A percentile compares a stretch with the other conserved stretches of the same genome.
Conservation (phyloP, 2,113 vertebrate genomes). For the Psophia crepitans region DNA sequence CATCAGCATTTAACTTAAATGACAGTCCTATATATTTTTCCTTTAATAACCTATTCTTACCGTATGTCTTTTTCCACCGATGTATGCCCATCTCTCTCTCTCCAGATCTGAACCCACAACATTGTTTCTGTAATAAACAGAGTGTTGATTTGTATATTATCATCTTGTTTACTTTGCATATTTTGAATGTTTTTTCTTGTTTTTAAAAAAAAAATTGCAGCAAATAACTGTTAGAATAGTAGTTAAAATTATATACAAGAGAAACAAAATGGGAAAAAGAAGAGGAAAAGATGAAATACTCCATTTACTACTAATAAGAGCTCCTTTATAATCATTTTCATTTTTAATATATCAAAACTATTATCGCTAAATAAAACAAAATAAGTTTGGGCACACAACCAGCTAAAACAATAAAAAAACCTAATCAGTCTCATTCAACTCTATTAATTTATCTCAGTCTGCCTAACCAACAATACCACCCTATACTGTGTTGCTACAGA, state of each 20-base stretch:
- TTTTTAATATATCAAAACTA: not conserved
- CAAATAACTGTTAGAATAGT: not conserved
- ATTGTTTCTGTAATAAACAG: not conserved
- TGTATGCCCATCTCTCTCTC: not conserved
- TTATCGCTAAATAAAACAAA: not conserved
- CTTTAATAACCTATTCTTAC: not conserved
- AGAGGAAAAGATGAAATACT: not conserved
- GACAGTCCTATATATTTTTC: not conserved
- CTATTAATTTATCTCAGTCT: not conserved
- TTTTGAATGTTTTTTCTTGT: not conserved
- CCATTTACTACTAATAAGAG: not conserved
- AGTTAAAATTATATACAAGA: not conserved
- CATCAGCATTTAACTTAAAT: slow-evolving; percentile 1
- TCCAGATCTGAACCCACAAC: not conserved
- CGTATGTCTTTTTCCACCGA: fast-evolving
- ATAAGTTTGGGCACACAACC: not conserved
- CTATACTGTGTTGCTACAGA: not conserved
- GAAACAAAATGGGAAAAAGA: not conserved
- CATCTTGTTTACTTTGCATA: not conserved
- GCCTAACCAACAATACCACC: not conserved
- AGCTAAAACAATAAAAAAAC: not conserved
- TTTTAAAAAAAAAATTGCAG: not conserved
- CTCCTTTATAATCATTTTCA: not conserved
- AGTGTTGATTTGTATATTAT: no score
- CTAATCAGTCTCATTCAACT: not conserved